Evolutionary conservation across 1,140 invertebrate genomes (phyloP), one percentile per base, ranked within the genome.

Genomic region (Andricus grossulariae): DNA sequence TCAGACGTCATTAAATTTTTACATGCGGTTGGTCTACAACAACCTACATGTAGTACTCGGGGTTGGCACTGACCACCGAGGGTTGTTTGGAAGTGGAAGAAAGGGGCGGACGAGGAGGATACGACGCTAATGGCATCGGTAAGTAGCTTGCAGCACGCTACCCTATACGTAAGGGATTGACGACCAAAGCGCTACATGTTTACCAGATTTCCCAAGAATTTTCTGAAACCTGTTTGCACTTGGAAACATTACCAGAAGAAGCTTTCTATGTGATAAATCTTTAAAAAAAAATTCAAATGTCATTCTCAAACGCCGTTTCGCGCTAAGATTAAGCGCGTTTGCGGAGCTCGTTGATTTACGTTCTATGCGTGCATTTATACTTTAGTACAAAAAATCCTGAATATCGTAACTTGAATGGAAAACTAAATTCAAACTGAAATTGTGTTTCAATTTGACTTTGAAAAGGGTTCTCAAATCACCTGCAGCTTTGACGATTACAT

Each of bases 121-220:
- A 78, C 77, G 80, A 73, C 74, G 73, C 70, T 81, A 81, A 81
- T 81, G 73, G 80, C 77, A 81, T 75, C 54, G 76, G 77, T 79
- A 81, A 81, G 80, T 81, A 81, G 73, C 77, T 60, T n/a, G 8
- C 45, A 54, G 66, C 80, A 75, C 57, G 50, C 50, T 39, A 73
- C 71, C 49, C 16, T 72, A 25, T 7, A 5, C 16, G 25, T 66
- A 60, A 15, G 52, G 21, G 25, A 66, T 66, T 60, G 57, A 39
- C 25, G 32, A 32, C n/a, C 25, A 39, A 66, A 45, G 13, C 21
- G n/a, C 57, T 15, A 25, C 57, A 60, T 4, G 21, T 39, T 16
- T 66, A 66, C 60, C 5, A 39, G 25, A 66, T 66, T 66, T 32
- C 32, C 5, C 60, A n/a, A 1, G 16, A 54, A 54, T 39, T 66